phyloP scores from a whole-genome alignment of 2,888 invertebrate genomes.

The Ptilodon capucinus region DNA sequence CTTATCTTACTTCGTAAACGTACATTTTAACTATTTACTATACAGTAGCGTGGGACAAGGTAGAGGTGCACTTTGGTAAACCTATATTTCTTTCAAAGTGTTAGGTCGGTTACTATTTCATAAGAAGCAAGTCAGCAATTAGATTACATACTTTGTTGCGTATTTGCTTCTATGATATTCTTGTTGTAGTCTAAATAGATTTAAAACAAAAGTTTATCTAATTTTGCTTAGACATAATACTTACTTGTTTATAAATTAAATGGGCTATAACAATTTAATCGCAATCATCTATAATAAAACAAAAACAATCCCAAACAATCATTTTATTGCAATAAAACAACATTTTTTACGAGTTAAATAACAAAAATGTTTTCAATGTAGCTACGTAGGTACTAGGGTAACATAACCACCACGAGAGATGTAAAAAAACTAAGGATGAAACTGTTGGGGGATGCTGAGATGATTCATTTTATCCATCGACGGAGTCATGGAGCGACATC shows the following conservation, averaged over 20 bases:
- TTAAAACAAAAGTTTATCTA: no score
- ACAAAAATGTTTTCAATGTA: no score
- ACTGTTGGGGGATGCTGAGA: conserved; percentile 26
- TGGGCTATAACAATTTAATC: no score
- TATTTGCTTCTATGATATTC: no score
- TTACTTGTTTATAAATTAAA: no score
- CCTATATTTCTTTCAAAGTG: no score
- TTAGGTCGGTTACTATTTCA: no score
- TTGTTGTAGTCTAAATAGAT: no score
- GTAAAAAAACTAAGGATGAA: conserved; percentile 17
- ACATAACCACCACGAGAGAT: background rate
- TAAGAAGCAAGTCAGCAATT: no score
- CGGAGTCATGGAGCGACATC: conserved; percentile 45
- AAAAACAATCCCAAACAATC: background rate
- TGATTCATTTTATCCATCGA: conserved; percentile 21
- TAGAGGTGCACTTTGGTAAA: background rate
- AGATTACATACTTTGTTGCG: no score
- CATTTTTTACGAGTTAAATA: background rate
- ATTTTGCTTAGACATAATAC: no score
- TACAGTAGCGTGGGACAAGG: background rate
- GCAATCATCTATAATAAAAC: background rate
- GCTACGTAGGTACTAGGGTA: background rate
- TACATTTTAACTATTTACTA: background rate
- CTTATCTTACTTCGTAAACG: background rate
- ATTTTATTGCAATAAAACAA: background rate